A percentile compares a stretch with the other conserved stretches of the same genome.
Conservation (phyloP, 2,113 vertebrate genomes). For the Oryzias melastigma region DNA sequence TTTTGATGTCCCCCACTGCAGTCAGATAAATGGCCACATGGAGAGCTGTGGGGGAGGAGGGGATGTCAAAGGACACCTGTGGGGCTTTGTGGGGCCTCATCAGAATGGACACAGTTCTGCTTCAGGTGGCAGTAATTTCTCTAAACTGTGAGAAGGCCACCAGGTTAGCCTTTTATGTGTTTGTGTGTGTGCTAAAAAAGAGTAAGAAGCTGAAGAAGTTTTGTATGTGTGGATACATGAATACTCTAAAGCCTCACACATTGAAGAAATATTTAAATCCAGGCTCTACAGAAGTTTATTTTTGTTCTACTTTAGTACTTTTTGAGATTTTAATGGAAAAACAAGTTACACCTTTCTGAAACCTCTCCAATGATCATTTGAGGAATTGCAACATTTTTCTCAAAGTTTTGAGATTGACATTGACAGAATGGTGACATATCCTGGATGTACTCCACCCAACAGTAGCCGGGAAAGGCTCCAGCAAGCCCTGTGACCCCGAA, state of each 20-base stretch:
- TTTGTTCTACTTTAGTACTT: no score
- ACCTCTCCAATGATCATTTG: no score
- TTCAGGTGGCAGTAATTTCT: conserved; percentile 76
- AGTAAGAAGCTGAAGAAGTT: neutral
- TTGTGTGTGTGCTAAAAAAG: neutral
- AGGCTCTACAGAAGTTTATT: no score
- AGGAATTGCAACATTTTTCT: no score
- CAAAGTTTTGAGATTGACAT: no score
- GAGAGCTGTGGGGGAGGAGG: conserved; percentile 32
- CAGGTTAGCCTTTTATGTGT: conserved; percentile 23
- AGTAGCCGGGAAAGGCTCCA: no score
- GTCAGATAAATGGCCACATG: conserved; percentile 68
- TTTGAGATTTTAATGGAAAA: no score
- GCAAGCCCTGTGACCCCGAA: no score
- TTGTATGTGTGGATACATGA: neutral
- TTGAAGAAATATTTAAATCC: no score
- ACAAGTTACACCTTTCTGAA: no score
- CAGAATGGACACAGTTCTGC: conserved; percentile 72
- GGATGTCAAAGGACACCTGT: conserved; percentile 74
- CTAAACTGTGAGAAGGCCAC: conserved; percentile 42
- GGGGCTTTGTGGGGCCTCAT: conserved; percentile 64
- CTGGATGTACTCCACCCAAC: no score
- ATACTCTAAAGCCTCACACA: neutral
- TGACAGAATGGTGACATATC: no score
- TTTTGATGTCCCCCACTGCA: conserved; percentile 65